Evolutionary conservation across 2,797 vertebrate genomes (phyloP).

Genomic region (Anniella stebbinsi): DNA sequence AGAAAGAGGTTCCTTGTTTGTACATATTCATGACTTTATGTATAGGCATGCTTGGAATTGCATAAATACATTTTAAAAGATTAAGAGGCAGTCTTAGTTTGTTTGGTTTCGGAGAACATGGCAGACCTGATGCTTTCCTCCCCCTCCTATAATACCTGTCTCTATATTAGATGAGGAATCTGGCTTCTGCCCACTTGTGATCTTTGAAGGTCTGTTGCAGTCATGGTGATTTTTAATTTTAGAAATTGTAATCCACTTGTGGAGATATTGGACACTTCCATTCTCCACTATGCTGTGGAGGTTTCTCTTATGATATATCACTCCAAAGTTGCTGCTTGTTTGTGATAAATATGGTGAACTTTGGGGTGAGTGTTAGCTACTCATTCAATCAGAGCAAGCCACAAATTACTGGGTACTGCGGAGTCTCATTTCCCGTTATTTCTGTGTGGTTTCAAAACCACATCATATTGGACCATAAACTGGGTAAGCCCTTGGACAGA

Average conservation of each 20-base stretch:
- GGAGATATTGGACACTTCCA: neutral
- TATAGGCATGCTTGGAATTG: neutral
- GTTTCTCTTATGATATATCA: no score
- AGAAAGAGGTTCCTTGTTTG: neutral
- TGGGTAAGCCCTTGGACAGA: neutral
- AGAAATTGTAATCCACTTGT: neutral
- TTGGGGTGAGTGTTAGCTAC: neutral
- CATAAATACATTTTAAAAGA: neutral
- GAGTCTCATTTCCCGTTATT: neutral
- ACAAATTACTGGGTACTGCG: neutral
- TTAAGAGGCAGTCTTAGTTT: neutral
- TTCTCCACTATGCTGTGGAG: neutral
- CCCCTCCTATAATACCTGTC: fast-evolving
- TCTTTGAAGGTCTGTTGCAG: neutral
- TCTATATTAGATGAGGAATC: neutral
- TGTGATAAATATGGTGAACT: neutral
- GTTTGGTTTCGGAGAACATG: neutral
- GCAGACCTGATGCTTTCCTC: neutral
- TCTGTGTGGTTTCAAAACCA: neutral
- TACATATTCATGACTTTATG: neutral
- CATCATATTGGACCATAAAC: slow-evolving; percentile 6
- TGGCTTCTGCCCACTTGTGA: neutral
- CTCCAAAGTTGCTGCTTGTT: neutral
- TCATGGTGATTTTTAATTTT: neutral
- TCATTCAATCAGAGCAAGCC: neutral